These are phyloP conservation scores for Venustaconcha ellipsiformis DNA, from an alignment of 1,140 invertebrate species.

Conservation along the genomic window DNA sequence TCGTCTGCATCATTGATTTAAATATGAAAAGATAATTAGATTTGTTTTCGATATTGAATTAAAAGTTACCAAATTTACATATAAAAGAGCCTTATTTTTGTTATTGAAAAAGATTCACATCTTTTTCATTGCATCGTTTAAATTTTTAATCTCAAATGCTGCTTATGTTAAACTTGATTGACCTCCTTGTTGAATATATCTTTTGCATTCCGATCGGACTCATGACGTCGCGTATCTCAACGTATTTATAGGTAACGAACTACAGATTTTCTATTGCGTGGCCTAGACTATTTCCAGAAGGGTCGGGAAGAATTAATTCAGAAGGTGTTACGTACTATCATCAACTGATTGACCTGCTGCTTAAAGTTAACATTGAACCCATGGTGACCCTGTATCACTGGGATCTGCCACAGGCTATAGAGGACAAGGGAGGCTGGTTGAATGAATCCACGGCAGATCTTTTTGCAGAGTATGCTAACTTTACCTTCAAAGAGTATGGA, in stretches of 20 bases:
- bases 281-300: constrained; percentile 55
- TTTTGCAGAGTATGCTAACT: constrained; percentile 70
- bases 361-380: constrained; percentile 43
- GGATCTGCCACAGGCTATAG: constrained; percentile 68
- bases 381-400: constrained; percentile 73
- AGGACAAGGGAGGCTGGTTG: constrained; percentile 71
- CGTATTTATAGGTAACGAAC: constrained; percentile 45
- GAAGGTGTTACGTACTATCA: constrained; percentile 58
- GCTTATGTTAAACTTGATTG: background rate
- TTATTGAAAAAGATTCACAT: background rate
- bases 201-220: background rate
- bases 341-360: constrained; percentile 51
- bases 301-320: constrained; percentile 38
- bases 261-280: constrained; percentile 64
- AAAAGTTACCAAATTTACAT: no score
- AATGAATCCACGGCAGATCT: constrained; percentile 71
- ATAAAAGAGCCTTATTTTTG: no score
- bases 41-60: no score
- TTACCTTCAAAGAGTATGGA: constrained; percentile 67
- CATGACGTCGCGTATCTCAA: background rate
- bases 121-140: background rate
- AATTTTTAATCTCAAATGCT: background rate
- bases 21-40: no score
- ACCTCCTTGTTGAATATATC: background rate
- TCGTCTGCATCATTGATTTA: no score